Evolutionary conservation across 2,888 invertebrate species (phyloP), one percentile per base, ranked within the genome.

Genomic region (Heliothis peltigera): DNA sequence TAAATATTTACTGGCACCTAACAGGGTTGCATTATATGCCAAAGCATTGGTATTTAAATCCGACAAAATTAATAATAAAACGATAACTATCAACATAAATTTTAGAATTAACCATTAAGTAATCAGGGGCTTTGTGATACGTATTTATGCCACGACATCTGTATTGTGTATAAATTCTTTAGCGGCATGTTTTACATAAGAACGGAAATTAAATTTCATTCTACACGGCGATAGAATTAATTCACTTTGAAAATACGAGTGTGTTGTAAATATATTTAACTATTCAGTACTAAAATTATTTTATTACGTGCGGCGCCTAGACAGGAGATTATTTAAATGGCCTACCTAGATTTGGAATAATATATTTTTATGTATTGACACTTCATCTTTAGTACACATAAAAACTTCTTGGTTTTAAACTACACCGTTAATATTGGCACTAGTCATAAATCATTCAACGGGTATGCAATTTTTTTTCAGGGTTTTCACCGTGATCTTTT

Each of bases 121-220:
- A 69, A 53, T 46, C 53, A 48, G 15, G 19, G 46, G 39, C 17
- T n/a, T 17, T 1, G n/a, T 55, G 53, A 69, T 74, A 67, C 28
- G 15, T 15, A 46, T 58, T 53, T 70, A 68, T 78, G 71, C n/a
- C 7, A 32, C 18, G 52, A 59, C 79, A 84, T 84, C 70, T 84
- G 81, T 83, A 83, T 79, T 76, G 64, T 77, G 48, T 79, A 80
- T 80, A 84, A 81, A 86, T 85, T 85, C 77, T 81, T 83, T 57
- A 74, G 65, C 57, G 82, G 81, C 82, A 84, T 64, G 72, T 83
- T 77, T 79, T 82, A 79, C 72, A 71, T 80, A 74, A 59, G 68
- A 81, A 79, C 77, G 77, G 78, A 81, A 79, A 77, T 82, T 76
- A 64, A 78, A 81, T 81, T 74, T 75, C 70, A 81, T 82, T 79